Base-by-base conservation (phyloP, 2,113 vertebrate genomes). In the Dolichallabes microphthalmus region DNA sequence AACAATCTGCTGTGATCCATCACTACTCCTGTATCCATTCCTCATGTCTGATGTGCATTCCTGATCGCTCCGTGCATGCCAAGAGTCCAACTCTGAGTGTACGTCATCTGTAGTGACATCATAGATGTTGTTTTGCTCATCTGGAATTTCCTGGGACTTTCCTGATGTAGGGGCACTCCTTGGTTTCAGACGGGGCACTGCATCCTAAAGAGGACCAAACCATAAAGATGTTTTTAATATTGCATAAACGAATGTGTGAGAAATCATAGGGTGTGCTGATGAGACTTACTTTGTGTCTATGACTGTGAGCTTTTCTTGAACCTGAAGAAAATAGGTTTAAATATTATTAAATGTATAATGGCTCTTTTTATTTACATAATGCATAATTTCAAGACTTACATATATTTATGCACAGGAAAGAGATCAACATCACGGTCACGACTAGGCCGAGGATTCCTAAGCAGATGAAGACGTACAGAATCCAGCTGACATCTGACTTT, bases 351-450 rank as follows among this genome's bases (percentile, higher is more conserved):
- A 25, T 60, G 55, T 13, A 61, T 4, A 58, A n/a, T 27, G 10
- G 10, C 61, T 22, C 22, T 45, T 50, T 57, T 66, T 69, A 25
- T 27, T 4, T 15, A 45, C 11, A n/a, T 61, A 80, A 64, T 64
- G 68, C 45, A 52, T 50, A 55, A 27, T 27, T 76, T 57, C 15
- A 17, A 20, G 20, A 85, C 84, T 80, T n/a, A 85, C 84, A 60
- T 25, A 12, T 32, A 61, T 32, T 20, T 61, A 85, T 58, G 77
- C 75, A 61, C 77, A 85, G 66, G 32, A 80, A 73, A 69, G 77
- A 61, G 17, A 80, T 27, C 30, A 78, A 2, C 84, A 85, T 71
- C 25, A 85, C 75, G 6, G 61, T 30, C 17, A 55, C 2, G 19
- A 85, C 77, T 12, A 85, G 55, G 11, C 64, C 4, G 22, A 73